Conservation (phyloP, 1,140 invertebrate genomes). For the Calliphora vicina region DNA sequence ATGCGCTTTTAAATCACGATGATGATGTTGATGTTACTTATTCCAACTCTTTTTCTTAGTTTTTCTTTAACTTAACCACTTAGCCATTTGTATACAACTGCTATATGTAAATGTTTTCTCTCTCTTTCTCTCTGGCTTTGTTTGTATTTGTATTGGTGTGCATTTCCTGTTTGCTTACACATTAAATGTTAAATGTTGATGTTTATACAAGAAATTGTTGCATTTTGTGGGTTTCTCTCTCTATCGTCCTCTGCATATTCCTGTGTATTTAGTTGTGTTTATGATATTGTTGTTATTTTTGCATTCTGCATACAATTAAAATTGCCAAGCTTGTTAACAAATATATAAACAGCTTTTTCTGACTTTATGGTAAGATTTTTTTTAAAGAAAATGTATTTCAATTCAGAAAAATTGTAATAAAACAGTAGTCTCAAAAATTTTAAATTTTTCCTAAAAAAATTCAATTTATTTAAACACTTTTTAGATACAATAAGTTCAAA, state of each 20-base stretch:
- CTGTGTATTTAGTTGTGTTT: background rate
- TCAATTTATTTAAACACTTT: too few species aligned
- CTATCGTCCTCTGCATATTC: background rate
- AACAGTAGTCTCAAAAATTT: too few species aligned
- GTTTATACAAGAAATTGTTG: background rate
- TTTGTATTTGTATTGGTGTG: too few species aligned
- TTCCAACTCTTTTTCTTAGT: background rate
- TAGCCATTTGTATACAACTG: background rate
- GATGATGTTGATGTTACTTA: background rate
- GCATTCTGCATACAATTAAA: background rate
- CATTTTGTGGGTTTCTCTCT: background rate
- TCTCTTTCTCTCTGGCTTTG: too few species aligned
- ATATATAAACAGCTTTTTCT: background rate
- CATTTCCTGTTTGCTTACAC: background rate
- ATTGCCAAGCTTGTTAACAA: background rate
- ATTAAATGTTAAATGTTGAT: background rate
- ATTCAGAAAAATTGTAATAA: too few species aligned
- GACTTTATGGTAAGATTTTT: background rate
- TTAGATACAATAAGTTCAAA: too few species aligned
- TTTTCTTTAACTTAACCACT: background rate
- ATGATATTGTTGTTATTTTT: background rate
- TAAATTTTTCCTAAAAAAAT: too few species aligned
- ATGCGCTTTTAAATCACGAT: conserved; percentile 62
- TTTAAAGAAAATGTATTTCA: background rate
- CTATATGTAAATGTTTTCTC: too few species aligned